A percentile compares a stretch with the other conserved stretches of the same genome.
These are phyloP conservation scores for Myotis myotis DNA, from an alignment of 2,797 vertebrate genomes.

Conservation along the genomic window DNA sequence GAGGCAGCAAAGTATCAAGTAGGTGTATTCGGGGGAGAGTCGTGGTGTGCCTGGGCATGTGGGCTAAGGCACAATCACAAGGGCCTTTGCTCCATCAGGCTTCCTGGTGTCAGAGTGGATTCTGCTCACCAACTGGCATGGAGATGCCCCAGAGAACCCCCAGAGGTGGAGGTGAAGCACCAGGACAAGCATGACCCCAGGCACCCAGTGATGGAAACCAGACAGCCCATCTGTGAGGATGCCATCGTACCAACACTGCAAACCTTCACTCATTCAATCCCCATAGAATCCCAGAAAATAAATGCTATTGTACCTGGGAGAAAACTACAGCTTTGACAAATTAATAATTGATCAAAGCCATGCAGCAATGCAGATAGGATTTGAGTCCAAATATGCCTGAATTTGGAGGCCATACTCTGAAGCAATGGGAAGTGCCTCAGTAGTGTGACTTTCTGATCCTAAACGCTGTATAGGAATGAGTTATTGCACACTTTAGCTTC, in stretches of 20 bases:
- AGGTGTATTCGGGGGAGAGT: neutral
- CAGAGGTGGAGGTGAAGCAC: neutral
- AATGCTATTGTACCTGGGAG: neutral
- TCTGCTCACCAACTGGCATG: neutral
- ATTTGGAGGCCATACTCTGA: neutral
- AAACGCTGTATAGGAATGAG: neutral
- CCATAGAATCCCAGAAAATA: neutral
- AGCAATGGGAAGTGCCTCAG: rapidly evolving
- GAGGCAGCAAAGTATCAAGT: neutral
- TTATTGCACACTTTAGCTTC: neutral
- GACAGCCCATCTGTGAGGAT: neutral
- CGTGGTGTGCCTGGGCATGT: rapidly evolving
- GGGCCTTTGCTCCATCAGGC: neutral
- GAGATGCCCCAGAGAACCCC: neutral
- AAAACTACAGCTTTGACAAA: neutral
- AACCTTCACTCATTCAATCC: neutral
- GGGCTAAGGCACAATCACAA: neutral
- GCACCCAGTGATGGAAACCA: neutral
- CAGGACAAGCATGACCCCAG: neutral
- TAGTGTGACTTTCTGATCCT: neutral
- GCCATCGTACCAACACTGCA: neutral
- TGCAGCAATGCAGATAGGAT: neutral
- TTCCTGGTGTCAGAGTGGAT: neutral
- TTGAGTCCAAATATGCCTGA: neutral
- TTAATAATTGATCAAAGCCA: neutral